Conservation (phyloP, 2,797 vertebrate genomes). For the Hapalemur alaotrensis region DNA sequence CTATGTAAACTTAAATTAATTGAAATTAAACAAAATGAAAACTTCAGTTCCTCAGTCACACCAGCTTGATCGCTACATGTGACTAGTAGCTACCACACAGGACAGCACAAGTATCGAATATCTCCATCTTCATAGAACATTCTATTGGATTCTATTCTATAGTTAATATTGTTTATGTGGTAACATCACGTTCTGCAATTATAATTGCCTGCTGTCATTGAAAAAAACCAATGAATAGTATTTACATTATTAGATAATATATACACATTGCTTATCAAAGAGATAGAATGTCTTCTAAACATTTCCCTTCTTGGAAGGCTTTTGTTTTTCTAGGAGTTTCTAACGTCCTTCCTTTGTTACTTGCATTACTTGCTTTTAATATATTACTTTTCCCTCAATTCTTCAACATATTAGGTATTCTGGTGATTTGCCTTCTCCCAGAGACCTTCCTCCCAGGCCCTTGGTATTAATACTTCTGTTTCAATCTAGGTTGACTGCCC, state of each 20-base stretch:
- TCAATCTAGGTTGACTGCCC: neutral
- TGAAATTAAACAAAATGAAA: conserved; percentile 23
- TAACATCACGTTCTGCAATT: neutral
- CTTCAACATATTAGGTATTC: neutral
- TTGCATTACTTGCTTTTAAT: neutral
- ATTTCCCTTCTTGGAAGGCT: neutral
- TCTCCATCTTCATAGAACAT: neutral
- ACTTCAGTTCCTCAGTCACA: neutral
- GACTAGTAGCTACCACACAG: neutral
- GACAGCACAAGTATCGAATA: neutral
- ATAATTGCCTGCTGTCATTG: neutral
- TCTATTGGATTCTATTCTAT: neutral
- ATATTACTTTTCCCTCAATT: neutral
- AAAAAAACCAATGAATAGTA: neutral
- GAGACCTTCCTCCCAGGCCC: neutral
- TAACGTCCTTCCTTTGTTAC: conserved; percentile 1
- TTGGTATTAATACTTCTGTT: neutral
- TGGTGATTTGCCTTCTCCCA: neutral
- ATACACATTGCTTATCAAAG: neutral
- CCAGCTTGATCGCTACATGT: neutral
- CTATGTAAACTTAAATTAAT: neutral
- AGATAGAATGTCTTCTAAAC: neutral
- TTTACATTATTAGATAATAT: neutral
- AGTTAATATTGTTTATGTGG: neutral
- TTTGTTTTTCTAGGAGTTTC: conserved; percentile 28